These are phyloP conservation scores for Stegophylla sp. DNA, from an alignment of 2,888 invertebrate species.

Conservation along the genomic window DNA sequence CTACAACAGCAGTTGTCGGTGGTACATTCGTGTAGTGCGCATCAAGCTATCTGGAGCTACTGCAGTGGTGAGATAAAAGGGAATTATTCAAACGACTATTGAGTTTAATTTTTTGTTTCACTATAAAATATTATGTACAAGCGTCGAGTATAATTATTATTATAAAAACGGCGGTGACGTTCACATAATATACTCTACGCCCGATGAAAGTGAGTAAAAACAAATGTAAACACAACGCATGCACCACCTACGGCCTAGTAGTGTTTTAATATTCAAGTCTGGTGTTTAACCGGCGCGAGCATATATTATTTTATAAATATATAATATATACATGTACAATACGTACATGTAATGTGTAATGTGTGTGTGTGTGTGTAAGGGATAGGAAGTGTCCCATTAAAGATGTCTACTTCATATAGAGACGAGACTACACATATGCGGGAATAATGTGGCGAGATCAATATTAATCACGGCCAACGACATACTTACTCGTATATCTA, in stretches of 20 bases:
- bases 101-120: neutral
- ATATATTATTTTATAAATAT: too few species aligned
- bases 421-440: neutral
- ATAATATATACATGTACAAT: too few species aligned
- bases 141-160: neutral
- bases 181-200: too few species aligned
- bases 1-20: neutral
- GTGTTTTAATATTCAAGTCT: constrained; percentile 43
- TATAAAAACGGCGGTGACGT: neutral
- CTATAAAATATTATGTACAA: too few species aligned
- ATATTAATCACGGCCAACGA: constrained; percentile 36
- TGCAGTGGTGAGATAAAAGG: neutral
- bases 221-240: constrained; percentile 4
- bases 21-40: neutral
- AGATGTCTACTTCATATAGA: neutral
- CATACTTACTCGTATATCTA: neutral
- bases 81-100: neutral
- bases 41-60: neutral
- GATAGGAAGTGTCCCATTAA: constrained; percentile 14
- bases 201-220: neutral
- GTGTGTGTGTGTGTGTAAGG: neutral
- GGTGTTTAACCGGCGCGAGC: constrained; percentile 28
- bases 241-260: too few species aligned
- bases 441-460: constrained; percentile 22
- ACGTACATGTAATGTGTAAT: too few species aligned